phyloP scores from a whole-genome alignment of 2,113 vertebrate species.

The Genyomyrus donnyi region DNA sequence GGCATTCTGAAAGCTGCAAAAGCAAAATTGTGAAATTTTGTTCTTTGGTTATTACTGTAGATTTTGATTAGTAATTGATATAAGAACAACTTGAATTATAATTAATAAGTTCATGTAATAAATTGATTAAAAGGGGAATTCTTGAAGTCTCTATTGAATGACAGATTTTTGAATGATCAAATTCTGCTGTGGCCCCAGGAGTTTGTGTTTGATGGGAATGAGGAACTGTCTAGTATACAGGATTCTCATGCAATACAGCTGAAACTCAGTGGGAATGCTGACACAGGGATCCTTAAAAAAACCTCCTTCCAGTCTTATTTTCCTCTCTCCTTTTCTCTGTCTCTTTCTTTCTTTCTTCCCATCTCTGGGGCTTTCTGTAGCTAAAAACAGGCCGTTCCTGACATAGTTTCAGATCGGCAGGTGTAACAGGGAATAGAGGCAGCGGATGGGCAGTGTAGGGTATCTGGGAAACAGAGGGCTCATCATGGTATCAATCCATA shows the following conservation, averaged over 20 bases:
- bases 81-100: not conserved
- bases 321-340: conserved; percentile 12
- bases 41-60: not conserved
- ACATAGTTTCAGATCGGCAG: conserved; percentile 24
- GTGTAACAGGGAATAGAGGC: not conserved
- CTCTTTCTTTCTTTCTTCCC: not conserved
- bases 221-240: conserved; percentile 51
- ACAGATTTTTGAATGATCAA: not conserved
- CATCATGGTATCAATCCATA: not conserved
- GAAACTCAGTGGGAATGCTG: conserved; percentile 37
- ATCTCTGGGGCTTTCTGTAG: conserved; percentile 6
- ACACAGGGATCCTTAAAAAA: conserved; percentile 36
- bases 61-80: not conserved
- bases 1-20: not conserved
- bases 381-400: conserved; percentile 24
- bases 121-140: not conserved
- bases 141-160: not conserved
- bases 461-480: not conserved
- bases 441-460: not conserved
- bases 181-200: conserved; percentile 11
- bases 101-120: not conserved
- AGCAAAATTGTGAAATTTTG: not conserved
- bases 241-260: conserved; percentile 50
- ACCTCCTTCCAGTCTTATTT: not conserved
- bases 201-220: conserved; percentile 39